Conservation (phyloP, 2,113 vertebrate species). For the Rattus norvegicus region DNA sequence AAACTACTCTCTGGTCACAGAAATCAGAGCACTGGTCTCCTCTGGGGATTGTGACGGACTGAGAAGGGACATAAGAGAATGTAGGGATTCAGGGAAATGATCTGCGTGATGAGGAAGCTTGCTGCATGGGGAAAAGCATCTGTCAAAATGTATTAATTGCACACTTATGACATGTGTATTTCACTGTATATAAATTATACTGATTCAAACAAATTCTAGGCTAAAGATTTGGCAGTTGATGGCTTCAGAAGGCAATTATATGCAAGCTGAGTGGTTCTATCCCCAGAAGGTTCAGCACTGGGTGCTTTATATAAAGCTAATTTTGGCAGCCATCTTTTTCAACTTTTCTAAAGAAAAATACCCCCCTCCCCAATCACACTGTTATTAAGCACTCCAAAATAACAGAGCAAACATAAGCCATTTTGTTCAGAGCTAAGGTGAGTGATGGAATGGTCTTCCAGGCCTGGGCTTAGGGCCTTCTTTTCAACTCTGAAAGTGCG, state of each 20-base stretch:
- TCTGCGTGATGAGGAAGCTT: background rate
- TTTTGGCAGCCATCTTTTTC: slow-evolving; percentile 58
- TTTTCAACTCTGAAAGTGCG: background rate
- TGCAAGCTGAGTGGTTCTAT: slow-evolving; percentile 51
- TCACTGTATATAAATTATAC: slow-evolving; percentile 63
- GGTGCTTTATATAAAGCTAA: slow-evolving; percentile 56
- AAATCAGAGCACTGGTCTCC: background rate
- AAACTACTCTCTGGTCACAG: background rate
- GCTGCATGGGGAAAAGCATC: background rate
- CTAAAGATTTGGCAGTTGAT: slow-evolving; percentile 57
- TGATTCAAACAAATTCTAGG: slow-evolving; percentile 63
- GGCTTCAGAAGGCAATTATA: slow-evolving; percentile 54
- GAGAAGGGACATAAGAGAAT: background rate
- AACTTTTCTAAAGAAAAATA: slow-evolving; percentile 37
- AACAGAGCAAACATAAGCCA: slow-evolving; percentile 25
- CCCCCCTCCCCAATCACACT: slow-evolving; percentile 16
- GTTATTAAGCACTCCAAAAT: slow-evolving; percentile 54
- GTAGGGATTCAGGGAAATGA: background rate
- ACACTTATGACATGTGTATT: slow-evolving; percentile 35
- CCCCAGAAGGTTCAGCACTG: slow-evolving; percentile 49
- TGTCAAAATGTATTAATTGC: slow-evolving; percentile 51
- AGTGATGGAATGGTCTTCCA: background rate
- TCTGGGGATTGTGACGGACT: background rate
- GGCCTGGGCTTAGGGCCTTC: background rate
- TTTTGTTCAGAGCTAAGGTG: slow-evolving; percentile 33